Evolutionary conservation across 2,113 vertebrate genomes (phyloP).

Genomic region (Tetrax tetrax): DNA sequence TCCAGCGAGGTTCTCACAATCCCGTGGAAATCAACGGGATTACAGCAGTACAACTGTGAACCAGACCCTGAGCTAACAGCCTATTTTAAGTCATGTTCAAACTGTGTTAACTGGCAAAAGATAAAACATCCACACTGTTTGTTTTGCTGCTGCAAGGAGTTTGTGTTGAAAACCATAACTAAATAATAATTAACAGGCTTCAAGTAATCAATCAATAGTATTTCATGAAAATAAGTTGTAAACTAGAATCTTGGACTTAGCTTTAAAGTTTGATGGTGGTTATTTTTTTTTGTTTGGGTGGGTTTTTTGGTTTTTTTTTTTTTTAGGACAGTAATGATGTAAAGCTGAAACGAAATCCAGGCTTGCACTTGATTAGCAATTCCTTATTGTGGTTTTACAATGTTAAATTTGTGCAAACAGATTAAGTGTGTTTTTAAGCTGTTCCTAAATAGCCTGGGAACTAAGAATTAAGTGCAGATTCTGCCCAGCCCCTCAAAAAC

Average conservation of each 20-base stretch:
- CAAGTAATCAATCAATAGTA: conserved; percentile 50
- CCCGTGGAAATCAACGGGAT: background rate
- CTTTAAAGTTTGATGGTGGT: conserved; percentile 5
- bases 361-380: conserved; percentile 57
- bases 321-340: conserved; percentile 27
- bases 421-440: conserved; percentile 74
- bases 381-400: conserved; percentile 70
- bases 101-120: conserved; percentile 59
- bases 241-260: conserved; percentile 1
- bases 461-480: conserved; percentile 73
- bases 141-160: conserved; percentile 52
- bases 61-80: conserved; percentile 1
- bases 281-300: background rate
- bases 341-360: conserved; percentile 55
- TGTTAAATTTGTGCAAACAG: conserved; percentile 74
- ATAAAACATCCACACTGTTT: conserved; percentile 58
- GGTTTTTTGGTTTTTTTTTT: background rate
- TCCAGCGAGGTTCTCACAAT: background rate
- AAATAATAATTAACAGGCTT: conserved; percentile 59
- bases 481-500: conserved; percentile 69
- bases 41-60: background rate
- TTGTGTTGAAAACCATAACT: conserved; percentile 51
- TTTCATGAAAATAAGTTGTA: conserved; percentile 45
- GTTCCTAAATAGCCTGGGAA: conserved; percentile 78
- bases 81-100: conserved; percentile 31